Evolutionary conservation across 2,797 vertebrate genomes (phyloP).

Genomic region (Pseudomugil tenellus): DNA sequence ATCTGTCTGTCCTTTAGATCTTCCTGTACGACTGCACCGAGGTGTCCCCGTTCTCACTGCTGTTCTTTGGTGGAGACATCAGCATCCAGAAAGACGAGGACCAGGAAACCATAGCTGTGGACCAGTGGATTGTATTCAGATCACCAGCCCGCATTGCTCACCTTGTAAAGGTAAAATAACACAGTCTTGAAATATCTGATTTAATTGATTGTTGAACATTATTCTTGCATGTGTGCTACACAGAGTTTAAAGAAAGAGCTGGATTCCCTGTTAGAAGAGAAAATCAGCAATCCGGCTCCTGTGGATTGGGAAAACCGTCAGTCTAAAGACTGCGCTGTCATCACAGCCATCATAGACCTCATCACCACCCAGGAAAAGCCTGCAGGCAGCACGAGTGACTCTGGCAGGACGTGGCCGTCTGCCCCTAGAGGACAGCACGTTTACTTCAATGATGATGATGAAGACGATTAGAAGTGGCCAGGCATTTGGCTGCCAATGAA

Average conservation of each 20-base stretch:
- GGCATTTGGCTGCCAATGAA: neutral
- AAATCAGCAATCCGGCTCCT: constrained; percentile 91
- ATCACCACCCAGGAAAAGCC: constrained; percentile 95
- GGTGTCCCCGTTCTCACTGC: constrained; percentile 94
- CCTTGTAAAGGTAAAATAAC: constrained; percentile 89
- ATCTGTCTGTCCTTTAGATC: constrained; percentile 82
- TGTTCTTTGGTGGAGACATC: constrained; percentile 97
- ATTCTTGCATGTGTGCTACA: neutral
- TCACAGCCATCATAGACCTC: constrained; percentile 95
- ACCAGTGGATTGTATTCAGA: constrained; percentile 97
- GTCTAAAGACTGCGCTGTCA: constrained; percentile 92
- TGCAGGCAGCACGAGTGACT: constrained; percentile 66
- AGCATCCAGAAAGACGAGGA: constrained; percentile 94
- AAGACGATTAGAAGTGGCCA: constrained; percentile 54
- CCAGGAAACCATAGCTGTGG: constrained; percentile 95
- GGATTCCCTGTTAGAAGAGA: constrained; percentile 91
- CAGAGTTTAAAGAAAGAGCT: constrained; percentile 92
- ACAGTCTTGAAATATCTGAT: neutral
- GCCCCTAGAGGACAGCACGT: constrained; percentile 48
- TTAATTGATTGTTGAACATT: too few species aligned
- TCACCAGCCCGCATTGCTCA: constrained; percentile 94
- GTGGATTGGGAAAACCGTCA: constrained; percentile 90
- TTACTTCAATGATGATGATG: constrained; percentile 60
- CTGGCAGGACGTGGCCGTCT: constrained; percentile 41
- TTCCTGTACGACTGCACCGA: constrained; percentile 98